A percentile compares a stretch with the other conserved stretches of the same genome.
phyloP scores from a whole-genome alignment of 2,113 vertebrate genomes.

The Spea multiplicata region DNA sequence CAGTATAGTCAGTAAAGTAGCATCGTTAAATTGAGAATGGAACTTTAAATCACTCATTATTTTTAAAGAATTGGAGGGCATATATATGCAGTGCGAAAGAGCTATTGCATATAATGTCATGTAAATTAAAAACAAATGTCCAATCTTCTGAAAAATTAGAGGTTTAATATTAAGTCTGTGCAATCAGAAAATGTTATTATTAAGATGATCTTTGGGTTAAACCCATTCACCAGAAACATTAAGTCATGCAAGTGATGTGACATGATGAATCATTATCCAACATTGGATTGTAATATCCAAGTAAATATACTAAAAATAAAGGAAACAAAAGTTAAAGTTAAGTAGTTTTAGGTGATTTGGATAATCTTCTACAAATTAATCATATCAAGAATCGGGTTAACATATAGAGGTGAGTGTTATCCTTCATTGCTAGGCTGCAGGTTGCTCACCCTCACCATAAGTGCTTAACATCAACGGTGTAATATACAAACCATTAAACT shows the following conservation, averaged over 20 bases:
- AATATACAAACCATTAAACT: too few species aligned
- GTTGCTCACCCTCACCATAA: too few species aligned
- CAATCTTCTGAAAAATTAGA: slow-evolving; percentile 27
- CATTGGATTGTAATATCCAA: too few species aligned
- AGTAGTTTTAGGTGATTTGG: neutral
- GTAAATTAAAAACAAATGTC: slow-evolving; percentile 41
- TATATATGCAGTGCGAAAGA: slow-evolving; percentile 44
- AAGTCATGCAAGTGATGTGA: neutral
- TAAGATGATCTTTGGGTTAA: slow-evolving; percentile 29
- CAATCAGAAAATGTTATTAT: slow-evolving; percentile 29
- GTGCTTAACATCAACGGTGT: too few species aligned
- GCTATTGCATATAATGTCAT: slow-evolving; percentile 35
- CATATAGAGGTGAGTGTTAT: too few species aligned
- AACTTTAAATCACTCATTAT: slow-evolving; percentile 44
- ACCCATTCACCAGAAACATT: neutral
- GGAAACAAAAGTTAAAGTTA: neutral
- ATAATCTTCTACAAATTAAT: too few species aligned
- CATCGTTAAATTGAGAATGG: slow-evolving; percentile 20
- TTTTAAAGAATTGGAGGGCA: slow-evolving; percentile 33
- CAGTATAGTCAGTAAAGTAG: slow-evolving; percentile 29
- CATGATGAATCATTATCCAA: neutral
- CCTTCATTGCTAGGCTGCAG: too few species aligned
- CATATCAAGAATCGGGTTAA: too few species aligned
- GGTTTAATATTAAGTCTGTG: slow-evolving; percentile 43
- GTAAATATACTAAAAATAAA: neutral